phyloP scores from a whole-genome alignment of 2,113 vertebrate genomes.

The Coracopsis vasa region DNA sequence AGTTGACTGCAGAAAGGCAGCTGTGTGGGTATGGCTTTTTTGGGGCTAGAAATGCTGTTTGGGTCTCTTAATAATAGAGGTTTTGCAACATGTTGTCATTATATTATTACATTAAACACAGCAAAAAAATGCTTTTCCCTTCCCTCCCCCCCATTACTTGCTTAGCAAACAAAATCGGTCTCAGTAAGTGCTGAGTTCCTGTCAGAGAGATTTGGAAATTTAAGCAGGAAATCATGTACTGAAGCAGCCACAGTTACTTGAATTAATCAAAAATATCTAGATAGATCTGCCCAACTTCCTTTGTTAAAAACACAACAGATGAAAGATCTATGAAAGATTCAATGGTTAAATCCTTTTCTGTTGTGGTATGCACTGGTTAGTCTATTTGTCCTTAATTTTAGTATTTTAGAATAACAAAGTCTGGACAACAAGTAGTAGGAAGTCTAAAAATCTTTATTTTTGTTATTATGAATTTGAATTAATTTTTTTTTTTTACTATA shows the following conservation, averaged over 20 bases:
- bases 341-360: neutral
- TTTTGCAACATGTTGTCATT: neutral
- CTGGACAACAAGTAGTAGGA: neutral
- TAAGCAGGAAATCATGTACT: slow-evolving; percentile 47
- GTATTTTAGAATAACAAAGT: neutral
- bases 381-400: neutral
- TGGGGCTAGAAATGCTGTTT: neutral
- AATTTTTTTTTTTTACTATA: neutral
- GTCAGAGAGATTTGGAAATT: neutral
- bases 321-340: neutral
- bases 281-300: neutral
- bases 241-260: neutral
- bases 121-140: neutral
- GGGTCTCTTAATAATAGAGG: neutral
- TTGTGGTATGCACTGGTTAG: neutral
- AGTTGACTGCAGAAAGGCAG: neutral
- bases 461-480: neutral
- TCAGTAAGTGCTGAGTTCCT: neutral
- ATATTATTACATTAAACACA: neutral
- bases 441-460: neutral
- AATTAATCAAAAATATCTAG: slow-evolving; percentile 5
- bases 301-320: neutral
- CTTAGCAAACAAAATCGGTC: slow-evolving; percentile 9
- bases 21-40: neutral
- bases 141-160: neutral